Evolutionary conservation across 1,140 invertebrate species (phyloP).

Genomic region (Metopolophium dirhodum): DNA sequence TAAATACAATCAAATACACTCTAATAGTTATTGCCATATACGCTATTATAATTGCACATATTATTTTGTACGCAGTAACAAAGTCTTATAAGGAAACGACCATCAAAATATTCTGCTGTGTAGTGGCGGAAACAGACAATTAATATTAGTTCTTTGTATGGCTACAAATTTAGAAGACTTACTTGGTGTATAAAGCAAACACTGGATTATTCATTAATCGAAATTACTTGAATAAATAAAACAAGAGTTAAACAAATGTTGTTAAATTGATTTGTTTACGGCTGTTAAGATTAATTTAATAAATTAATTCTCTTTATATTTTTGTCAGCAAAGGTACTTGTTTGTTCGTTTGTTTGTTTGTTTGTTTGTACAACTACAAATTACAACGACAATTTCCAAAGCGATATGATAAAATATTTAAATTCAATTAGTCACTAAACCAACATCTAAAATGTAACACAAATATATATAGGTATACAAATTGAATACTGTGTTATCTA

Average conservation of each 20-base stretch:
- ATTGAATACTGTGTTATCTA: neutral
- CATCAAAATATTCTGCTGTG: neutral
- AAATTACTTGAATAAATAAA: constrained; percentile 19
- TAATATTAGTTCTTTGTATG: neutral
- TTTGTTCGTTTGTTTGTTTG: too few species aligned
- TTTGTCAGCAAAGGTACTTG: neutral
- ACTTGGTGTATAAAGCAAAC: neutral
- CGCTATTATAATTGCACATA: neutral
- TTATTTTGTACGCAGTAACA: neutral
- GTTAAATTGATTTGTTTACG: neutral
- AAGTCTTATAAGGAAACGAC: neutral
- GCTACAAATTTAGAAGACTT: neutral
- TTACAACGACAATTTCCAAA: neutral
- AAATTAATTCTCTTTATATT: neutral
- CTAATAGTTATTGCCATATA: constrained; percentile 9
- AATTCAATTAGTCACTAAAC: neutral
- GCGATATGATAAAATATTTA: neutral
- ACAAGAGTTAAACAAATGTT: neutral
- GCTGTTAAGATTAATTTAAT: constrained; percentile 10
- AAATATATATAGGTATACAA: neutral
- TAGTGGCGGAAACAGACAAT: neutral
- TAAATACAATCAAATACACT: neutral
- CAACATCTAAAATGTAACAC: neutral
- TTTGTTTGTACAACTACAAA: neutral
- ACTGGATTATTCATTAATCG: neutral